phyloP scores from a whole-genome alignment of 1,140 invertebrate genomes.

The Brachionus plicatilis region DNA sequence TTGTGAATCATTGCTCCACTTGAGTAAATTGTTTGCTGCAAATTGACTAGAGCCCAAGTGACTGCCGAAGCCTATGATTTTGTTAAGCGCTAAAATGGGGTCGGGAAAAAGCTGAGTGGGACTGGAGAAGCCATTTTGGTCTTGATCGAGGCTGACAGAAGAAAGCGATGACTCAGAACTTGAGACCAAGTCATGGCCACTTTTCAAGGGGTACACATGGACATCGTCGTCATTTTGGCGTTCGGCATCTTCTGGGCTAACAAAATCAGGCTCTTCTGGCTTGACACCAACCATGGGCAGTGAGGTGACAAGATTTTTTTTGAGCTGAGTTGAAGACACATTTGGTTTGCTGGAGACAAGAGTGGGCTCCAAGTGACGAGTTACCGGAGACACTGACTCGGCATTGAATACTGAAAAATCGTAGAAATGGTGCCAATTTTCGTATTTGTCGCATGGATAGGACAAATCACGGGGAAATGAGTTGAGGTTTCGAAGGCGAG shows the following conservation, averaged over 20 bases:
- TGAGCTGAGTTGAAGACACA: background rate
- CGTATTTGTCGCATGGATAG: conserved; percentile 49
- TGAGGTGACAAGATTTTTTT: conserved; percentile 1
- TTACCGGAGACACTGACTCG: background rate
- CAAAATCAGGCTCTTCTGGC: background rate
- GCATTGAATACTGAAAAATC: conserved; percentile 49
- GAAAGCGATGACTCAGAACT: background rate
- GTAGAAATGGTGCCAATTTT: conserved; percentile 54
- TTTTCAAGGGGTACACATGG: conserved; percentile 15
- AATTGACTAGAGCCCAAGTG: conserved; percentile 15
- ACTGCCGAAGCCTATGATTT: conserved; percentile 54
- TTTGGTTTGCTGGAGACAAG: background rate
- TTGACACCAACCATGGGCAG: background rate
- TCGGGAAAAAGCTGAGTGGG: conserved; percentile 48
- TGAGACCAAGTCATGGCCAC: background rate
- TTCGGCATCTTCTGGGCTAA: conserved; percentile 9
- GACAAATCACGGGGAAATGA: conserved; percentile 53
- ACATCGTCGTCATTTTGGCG: background rate
- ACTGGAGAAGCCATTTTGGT: background rate
- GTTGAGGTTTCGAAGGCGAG: conserved; percentile 43
- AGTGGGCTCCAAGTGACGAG: background rate
- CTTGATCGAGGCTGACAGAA: background rate
- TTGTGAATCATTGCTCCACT: conserved; percentile 49
- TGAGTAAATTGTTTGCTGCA: conserved; percentile 42
- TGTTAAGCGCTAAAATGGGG: conserved; percentile 52